A percentile compares a stretch with the other conserved stretches of the same genome.
These are phyloP conservation scores for Leptopilina myrica DNA, from an alignment of 2,888 invertebrate genomes.

Conservation along the genomic window DNA sequence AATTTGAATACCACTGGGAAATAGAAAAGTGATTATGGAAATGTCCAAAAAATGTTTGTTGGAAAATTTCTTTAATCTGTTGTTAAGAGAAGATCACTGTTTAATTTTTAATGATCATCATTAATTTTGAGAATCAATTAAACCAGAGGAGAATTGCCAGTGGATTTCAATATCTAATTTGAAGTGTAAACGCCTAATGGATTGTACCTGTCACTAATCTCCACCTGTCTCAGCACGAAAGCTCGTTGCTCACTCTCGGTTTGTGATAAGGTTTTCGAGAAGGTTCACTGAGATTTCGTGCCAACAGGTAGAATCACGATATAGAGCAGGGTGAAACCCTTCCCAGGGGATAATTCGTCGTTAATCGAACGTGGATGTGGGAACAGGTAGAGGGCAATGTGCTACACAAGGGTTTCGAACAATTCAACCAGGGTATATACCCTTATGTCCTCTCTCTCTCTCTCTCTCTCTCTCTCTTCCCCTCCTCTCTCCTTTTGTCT, in stretches of 20 bases:
- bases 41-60: no score
- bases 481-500: no score
- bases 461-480: no score
- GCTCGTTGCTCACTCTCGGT: conserved; percentile 28
- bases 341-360: conserved; percentile 63
- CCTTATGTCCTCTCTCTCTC: no score
- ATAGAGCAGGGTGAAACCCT: conserved; percentile 48
- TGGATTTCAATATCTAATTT: conserved; percentile 24
- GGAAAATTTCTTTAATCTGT: no score
- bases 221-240: conserved; percentile 29
- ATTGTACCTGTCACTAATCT: conserved; percentile 24
- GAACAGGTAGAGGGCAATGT: conserved; percentile 58
- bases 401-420: conserved; percentile 57
- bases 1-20: neutral
- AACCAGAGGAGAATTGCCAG: neutral
- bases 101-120: no score
- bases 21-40: no score
- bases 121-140: neutral
- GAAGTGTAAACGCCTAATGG: neutral
- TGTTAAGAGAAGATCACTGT: no score
- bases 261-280: conserved; percentile 16
- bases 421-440: conserved; percentile 50
- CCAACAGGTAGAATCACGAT: conserved; percentile 64
- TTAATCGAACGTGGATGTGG: conserved; percentile 66
- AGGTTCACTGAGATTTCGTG: conserved; percentile 46